Evolutionary conservation across 2,113 vertebrate genomes (phyloP), one percentile per base, ranked within the genome.

Genomic region (Elaphurus davidianus): DNA sequence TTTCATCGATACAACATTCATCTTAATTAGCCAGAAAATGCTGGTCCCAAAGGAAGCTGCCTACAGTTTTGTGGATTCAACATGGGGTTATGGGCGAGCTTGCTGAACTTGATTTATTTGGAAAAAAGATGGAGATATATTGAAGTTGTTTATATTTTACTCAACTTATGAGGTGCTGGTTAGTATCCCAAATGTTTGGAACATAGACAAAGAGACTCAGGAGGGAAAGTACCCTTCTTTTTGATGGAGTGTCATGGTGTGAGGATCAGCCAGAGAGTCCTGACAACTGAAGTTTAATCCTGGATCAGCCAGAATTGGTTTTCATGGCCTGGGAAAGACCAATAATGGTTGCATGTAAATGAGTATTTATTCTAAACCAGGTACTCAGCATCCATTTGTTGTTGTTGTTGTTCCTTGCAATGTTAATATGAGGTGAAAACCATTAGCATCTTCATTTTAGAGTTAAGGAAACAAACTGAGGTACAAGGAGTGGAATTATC

Each of bases 1-100:
- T 98, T 98, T 97, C 96, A 98, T 98, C 90, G 40, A 98, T 98
- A 98, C 95, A 98, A 98, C 96, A 98, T 98, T 98, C 91, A 95
- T 98, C 97, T 98, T 98, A 98, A 98, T 98, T 98, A 98, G 97
- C 97, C 98, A 97, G 97, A 97, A 97, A 97, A 96, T 96, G 96
- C 57, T 94, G 89, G 59, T 96, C 97, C 91, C 86, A 83, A 87
- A 95, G 85, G 94, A 96, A 96, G 47, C 82, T 97, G 97, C 74
- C 84, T 96, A 43, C 84, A 82, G 93, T 94, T 96, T 96, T 76
- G 92, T 88, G 87, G 67, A 97, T 97, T 94, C 40, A 19, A 50
- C 15, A n/a, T 64, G 59, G 83, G 59, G 71, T 45, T 97, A 36
- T 57, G 50, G 55, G 71, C 83, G 40, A 67, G 87, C 36, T 92